These are phyloP conservation scores for Hyperopisus bebe DNA, from an alignment of 2,113 vertebrate species.

Conservation along the genomic window DNA sequence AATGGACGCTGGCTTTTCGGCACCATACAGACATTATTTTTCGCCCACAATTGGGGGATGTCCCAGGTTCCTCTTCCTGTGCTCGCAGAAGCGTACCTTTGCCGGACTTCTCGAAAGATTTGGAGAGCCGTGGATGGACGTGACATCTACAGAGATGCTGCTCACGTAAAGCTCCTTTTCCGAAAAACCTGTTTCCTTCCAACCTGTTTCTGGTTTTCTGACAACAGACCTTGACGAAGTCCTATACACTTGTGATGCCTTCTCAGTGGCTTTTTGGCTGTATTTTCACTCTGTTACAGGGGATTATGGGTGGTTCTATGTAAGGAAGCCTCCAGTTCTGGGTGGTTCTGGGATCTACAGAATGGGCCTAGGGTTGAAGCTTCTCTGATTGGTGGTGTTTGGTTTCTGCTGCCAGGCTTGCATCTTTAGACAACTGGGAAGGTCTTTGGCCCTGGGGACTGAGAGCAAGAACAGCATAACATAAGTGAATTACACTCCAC, in stretches of 20 bases:
- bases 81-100: neutral
- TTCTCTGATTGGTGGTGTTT: neutral
- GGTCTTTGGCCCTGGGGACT: neutral
- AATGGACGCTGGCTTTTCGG: neutral
- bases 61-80: neutral
- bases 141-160: neutral
- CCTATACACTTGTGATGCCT: no score
- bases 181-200: neutral
- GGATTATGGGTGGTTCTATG: neutral
- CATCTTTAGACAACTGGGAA: neutral
- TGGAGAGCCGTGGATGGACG: neutral
- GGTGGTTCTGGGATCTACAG: neutral
- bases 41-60: neutral
- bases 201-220: no score
- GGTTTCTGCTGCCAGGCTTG: neutral
- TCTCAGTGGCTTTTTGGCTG: neutral
- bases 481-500: neutral
- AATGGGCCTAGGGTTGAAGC: neutral
- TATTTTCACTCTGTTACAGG: neutral
- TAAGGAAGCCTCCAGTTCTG: neutral
- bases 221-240: no score
- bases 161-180: neutral
- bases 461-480: neutral
- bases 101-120: neutral
- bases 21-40: neutral